Evolutionary conservation across 2,797 vertebrate species (phyloP), one percentile per base, ranked within the genome.

Genomic region (Myiotriccus ornatus): DNA sequence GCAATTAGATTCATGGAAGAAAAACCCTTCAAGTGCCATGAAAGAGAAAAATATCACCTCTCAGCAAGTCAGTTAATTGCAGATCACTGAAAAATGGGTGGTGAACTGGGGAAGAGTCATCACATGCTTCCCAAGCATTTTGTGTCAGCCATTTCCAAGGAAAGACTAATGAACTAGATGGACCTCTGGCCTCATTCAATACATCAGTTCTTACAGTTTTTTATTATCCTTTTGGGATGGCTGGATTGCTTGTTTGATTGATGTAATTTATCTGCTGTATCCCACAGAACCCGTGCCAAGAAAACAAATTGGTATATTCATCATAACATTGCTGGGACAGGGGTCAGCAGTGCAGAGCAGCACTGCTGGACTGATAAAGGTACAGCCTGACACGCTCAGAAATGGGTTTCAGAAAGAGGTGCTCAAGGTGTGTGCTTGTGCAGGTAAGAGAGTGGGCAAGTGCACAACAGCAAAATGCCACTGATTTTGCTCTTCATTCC

Each of bases 201-300:
- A 49, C 35, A 49, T 39, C 89, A 63, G 19, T 52, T 44, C 60
- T 76, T 46, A 70, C 1, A 0, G 0, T 2, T 24, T 83, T 71
- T 77, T 74, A 53, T 82, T 78, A 41, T 65, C 41, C 22, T n/a
- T 62, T 70, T n/a, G 20, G 55, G 57, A 21, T 41, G 39, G 60
- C 62, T 47, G 52, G 41, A 49, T 86, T 70, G 46, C 28, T 44
- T 18, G 7, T 77, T 75, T 77, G 93, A 90, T 78, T 74, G 65
- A 49, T 75, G 68, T 84, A 69, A 59, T 77, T 71, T 59, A 73
- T 79, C 70, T 89, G 34, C 70, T 19, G 17, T 35, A 88, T 84
- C 70, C 52, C 68, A 59, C 6, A 55, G 74, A 60, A 90, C 52
- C 44, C 28, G 46, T 69, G 64, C 81, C 67, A 76, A 87, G 70